Base-by-base conservation (phyloP, 2,113 vertebrate genomes). In the Neotoma lepida region DNA sequence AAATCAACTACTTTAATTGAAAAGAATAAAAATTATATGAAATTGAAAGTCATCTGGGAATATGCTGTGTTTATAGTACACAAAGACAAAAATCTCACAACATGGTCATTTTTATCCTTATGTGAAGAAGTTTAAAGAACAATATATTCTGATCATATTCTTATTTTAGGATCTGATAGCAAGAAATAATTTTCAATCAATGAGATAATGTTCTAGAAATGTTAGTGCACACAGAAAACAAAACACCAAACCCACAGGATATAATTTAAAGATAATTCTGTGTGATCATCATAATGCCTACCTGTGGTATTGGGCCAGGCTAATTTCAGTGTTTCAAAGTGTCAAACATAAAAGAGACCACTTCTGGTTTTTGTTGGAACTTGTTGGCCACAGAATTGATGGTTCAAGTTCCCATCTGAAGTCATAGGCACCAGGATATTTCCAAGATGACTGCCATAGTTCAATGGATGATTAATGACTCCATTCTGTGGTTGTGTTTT, bases 401-500 rank as follows among this genome's bases (percentile, higher is more conserved):
- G 54, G 44, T n/a, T 46, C 74, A 39, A 91, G 86, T 91, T 93
- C 61, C 95, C 35, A 24, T 44, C 41, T 9, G 3, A 76, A 51
- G n/a, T 13, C 58, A 9, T 20, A 68, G 87, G 84, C 61, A 63
- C 51, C 49, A 81, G 58, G n/a, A 44, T 14, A 35, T 61, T 88
- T 88, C 73, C 58, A 90, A 96, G 68, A 94, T 80, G 90, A 64
- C 61, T 78, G 33, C 33, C 39, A 33, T 6, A 61, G 76, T 89
- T 80, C 49, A 46, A 66, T 80, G 91, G 84, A 90, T 90, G 73
- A 92, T 66, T 94, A 91, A 96, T 74, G 74, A 77, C 58, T 94
- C 81, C 51, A 28, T 51, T 61, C 28, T 76, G 92, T 90, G 66
- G 91, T 58, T 71, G 96, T 68, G 77, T 97, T 94, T 94, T 93